These are phyloP conservation scores for Seison nebaliae DNA, from an alignment of 1,140 invertebrate species.

Conservation along the genomic window DNA sequence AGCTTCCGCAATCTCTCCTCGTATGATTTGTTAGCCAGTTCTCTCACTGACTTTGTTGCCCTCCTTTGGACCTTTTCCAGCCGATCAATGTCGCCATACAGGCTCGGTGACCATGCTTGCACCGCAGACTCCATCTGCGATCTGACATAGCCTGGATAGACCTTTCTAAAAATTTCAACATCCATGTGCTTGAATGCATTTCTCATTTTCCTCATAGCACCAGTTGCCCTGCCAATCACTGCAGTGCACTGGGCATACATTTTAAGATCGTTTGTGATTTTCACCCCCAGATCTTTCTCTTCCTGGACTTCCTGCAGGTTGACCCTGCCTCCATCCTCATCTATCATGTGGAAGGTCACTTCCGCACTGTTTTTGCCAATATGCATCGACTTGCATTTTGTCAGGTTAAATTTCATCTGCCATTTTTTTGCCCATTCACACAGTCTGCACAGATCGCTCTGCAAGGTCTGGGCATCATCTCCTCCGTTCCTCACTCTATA, in stretches of 20 bases:
- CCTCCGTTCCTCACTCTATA: not conserved
- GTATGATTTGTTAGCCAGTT: not conserved
- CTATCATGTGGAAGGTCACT: not conserved
- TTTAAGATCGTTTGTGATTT: slow-evolving; percentile 10
- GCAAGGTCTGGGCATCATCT: not conserved
- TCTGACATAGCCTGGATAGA: not conserved
- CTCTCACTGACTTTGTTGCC: not conserved
- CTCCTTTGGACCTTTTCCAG: slow-evolving; percentile 2
- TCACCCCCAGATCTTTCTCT: slow-evolving; percentile 10
- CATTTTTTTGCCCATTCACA: not conserved
- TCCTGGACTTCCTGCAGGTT: too few species aligned
- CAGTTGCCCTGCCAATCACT: not conserved
- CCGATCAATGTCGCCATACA: not conserved
- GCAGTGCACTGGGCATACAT: slow-evolving; percentile 13
- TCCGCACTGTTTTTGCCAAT: not conserved
- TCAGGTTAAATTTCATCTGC: not conserved
- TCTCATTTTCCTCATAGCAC: not conserved
- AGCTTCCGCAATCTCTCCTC: slow-evolving; percentile 2
- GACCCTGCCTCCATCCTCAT: too few species aligned
- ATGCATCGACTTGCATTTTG: slow-evolving; percentile 3
- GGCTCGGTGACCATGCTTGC: not conserved
- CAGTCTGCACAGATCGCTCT: not conserved
- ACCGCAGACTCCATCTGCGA: not conserved
- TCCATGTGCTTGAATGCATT: not conserved
- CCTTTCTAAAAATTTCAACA: not conserved